Conservation (phyloP, 2,888 invertebrate genomes). For the Barypeithes pellucidus region DNA sequence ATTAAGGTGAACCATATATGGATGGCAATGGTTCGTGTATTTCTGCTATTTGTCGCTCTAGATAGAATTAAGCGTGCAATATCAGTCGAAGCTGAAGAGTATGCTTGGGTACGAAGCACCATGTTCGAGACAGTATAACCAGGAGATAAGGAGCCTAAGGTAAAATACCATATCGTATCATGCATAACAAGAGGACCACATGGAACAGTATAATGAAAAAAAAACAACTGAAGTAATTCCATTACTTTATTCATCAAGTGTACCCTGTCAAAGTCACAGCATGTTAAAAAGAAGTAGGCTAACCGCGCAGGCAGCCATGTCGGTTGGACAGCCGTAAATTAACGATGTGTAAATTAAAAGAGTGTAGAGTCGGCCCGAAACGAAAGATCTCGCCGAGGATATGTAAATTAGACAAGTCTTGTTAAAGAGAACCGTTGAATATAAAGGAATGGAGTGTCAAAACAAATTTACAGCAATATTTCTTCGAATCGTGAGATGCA, state of each 20-base stretch:
- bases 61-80: too few relatives aligned
- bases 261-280: constrained; percentile 13
- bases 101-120: too few relatives aligned
- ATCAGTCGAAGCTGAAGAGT: too few relatives aligned
- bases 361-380: constrained; percentile 60
- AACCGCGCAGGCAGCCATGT: constrained; percentile 34
- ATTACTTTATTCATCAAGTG: constrained; percentile 24
- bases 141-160: too few relatives aligned
- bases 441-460: constrained; percentile 17
- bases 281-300: constrained; percentile 28
- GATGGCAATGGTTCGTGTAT: too few relatives aligned
- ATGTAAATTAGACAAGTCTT: constrained; percentile 70
- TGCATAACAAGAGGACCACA: too few relatives aligned
- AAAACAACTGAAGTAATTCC: neutral
- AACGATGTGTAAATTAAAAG: constrained; percentile 71
- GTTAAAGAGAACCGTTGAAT: constrained; percentile 16
- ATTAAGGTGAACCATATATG: too few relatives aligned
- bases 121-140: too few relatives aligned
- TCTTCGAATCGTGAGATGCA: neutral
- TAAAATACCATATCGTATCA: too few relatives aligned
- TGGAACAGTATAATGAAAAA: too few relatives aligned
- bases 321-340: constrained; percentile 58
- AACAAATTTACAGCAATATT: neutral
- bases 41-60: too few relatives aligned
- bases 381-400: constrained; percentile 69